Base-by-base conservation (phyloP, 1,140 invertebrate genomes). In the Heliothis virescens region DNA sequence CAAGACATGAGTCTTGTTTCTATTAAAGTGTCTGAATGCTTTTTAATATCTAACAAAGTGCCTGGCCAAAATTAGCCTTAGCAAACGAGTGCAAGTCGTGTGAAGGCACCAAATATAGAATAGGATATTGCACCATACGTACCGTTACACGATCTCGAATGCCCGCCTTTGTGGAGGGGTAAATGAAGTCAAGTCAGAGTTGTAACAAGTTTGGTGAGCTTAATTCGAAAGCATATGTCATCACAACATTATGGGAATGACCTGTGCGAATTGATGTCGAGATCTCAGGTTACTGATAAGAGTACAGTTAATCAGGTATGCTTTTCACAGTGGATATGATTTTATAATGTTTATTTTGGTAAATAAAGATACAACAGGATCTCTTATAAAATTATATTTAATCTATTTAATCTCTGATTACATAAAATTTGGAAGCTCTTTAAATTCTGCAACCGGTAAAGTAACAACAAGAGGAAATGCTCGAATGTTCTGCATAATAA, bases 101-200 rank as follows among this genome's bases (percentile, higher is more conserved):
- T 50, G n/a, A 34, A 48, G 26, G 21, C 2, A 76, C 73, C 59
- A 76, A 76, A 76, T 76, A 76, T 65, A 63, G 74, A 50, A 76
- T 63, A 29, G 59, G 74, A 76, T 76, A 76, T 76, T 63, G 74
- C 59, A 76, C 74, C 74, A 76, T 76, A 16, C 74, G 26, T 76
- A 63, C 74, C 74, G 74, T 76, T 76, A 76, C 48, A 16, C 50
- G 60, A 34, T 48, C 74, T 69, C 65, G 48, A 60, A 74, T n/a
- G 34, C 74, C 16, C 60, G 59, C 59, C 50, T 76, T 63, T 65
- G 60, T 63, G 47, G 26, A 65, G 18, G 48, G 41, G 41, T 48
- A 65, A 16, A 67, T 5, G 41, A 67, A 71, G 48, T 52, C 29
- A 50, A 53, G 52, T 67, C 63, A 67, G 52, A 71, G 67, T 71